Evolutionary conservation across 2,888 invertebrate species (phyloP).

Genomic region (Heliconius erato): DNA sequence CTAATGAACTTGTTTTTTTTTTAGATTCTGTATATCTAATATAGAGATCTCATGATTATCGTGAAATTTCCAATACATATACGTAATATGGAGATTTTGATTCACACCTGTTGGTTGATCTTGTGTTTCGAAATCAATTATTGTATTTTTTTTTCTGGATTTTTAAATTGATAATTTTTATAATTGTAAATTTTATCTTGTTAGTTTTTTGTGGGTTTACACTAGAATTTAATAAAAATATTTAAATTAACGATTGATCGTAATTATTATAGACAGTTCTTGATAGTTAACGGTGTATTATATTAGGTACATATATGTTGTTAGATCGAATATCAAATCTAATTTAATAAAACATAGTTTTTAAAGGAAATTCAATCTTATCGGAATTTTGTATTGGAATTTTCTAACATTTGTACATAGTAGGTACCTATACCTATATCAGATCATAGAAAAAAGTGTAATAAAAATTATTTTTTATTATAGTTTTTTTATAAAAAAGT

Average conservation of each 20-base stretch:
- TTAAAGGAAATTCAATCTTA: conserved; percentile 9
- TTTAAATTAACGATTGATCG: conserved; percentile 9
- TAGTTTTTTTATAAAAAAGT: too few relatives aligned
- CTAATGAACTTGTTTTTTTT: conserved; percentile 28
- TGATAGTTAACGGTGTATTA: conserved; percentile 13
- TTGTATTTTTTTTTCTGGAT: conserved; percentile 3
- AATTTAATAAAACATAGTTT: background rate
- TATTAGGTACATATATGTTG: background rate
- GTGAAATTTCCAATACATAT: conserved; percentile 6
- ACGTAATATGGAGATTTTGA: conserved; percentile 9
- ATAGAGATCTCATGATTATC: conserved; percentile 11
- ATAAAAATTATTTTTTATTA: background rate
- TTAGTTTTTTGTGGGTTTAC: conserved; percentile 8
- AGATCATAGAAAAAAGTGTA: background rate
- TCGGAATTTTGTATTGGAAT: background rate
- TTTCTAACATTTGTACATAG: background rate
- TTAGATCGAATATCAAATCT: conserved; percentile 7
- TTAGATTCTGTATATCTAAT: conserved; percentile 20
- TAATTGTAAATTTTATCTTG: conserved; percentile 23
- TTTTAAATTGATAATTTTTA: conserved; percentile 4
- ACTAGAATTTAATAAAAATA: conserved; percentile 9
- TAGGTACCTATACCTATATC: background rate
- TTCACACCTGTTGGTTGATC: conserved; percentile 17
- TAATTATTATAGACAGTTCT: conserved; percentile 11
- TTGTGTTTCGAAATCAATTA: conserved; percentile 5